phyloP scores from a whole-genome alignment of 2,113 vertebrate genomes.

The Amazona vittata region DNA sequence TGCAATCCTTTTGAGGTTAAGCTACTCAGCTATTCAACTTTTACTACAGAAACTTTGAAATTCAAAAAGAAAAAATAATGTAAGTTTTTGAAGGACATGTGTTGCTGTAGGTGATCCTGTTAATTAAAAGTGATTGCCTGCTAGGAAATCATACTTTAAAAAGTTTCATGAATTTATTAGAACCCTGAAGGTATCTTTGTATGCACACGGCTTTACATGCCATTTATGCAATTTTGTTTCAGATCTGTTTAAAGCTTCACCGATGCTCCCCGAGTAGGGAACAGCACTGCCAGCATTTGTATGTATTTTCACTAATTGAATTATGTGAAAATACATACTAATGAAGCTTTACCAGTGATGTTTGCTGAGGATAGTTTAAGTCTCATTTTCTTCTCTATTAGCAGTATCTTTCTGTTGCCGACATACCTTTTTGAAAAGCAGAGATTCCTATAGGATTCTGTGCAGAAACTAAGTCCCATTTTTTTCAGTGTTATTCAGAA shows the following conservation, averaged over 20 bases:
- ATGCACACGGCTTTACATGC: constrained; percentile 82
- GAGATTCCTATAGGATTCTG: constrained; percentile 29
- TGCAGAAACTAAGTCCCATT: not conserved
- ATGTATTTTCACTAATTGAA: constrained; percentile 86
- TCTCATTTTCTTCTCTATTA: constrained; percentile 76
- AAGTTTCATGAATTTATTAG: constrained; percentile 88
- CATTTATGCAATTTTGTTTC: constrained; percentile 86
- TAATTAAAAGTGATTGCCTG: constrained; percentile 90
- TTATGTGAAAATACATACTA: constrained; percentile 84
- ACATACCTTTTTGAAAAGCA: constrained; percentile 62
- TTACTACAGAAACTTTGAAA: constrained; percentile 89
- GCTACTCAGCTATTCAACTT: constrained; percentile 88
- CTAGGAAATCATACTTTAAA: constrained; percentile 87
- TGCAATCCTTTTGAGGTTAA: constrained; percentile 88
- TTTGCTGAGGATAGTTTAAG: constrained; percentile 65
- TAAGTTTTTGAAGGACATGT: constrained; percentile 90
- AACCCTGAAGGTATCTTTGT: constrained; percentile 86
- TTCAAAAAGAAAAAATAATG: constrained; percentile 90
- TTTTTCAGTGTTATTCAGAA: constrained; percentile 22
- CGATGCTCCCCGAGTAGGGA: constrained; percentile 76
- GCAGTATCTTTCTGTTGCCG: constrained; percentile 41
- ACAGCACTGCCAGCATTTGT: constrained; percentile 70
- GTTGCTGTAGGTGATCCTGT: constrained; percentile 88
- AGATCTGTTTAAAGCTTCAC: constrained; percentile 82
- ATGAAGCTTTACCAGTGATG: constrained; percentile 74